A percentile compares a stretch with the other conserved stretches of the same genome.
Evolutionary conservation across 2,888 invertebrate species (phyloP).

Genomic region (Belgica antarctica): DNA sequence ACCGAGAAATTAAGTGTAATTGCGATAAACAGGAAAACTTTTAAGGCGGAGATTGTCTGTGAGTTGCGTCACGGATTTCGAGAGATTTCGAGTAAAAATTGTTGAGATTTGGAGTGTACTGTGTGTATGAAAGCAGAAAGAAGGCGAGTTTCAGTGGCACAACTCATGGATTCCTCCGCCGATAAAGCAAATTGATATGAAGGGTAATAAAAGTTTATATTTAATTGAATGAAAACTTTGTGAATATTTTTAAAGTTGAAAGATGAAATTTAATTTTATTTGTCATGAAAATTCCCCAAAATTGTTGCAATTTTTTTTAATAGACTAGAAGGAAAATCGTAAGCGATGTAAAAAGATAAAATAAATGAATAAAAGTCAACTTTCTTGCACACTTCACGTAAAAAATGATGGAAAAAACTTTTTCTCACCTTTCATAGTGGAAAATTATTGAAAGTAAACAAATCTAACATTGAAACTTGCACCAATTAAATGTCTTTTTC

Average conservation of each 20-base stretch:
- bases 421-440: constrained; percentile 15
- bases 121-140: constrained; percentile 1
- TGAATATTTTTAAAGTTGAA: background rate
- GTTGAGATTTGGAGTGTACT: no score
- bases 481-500: constrained; percentile 32
- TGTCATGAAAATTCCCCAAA: constrained; percentile 8
- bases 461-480: constrained; percentile 19
- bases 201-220: background rate
- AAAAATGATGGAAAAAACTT: background rate
- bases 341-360: constrained; percentile 14
- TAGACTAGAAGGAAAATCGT: constrained; percentile 20
- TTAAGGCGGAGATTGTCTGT: background rate
- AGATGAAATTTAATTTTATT: background rate
- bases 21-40: background rate
- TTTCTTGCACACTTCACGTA: constrained; percentile 12
- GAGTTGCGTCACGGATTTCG: background rate
- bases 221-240: constrained; percentile 13
- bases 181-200: constrained; percentile 4
- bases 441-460: constrained; percentile 12
- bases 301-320: constrained; percentile 19
- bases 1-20: background rate
- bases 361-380: background rate
- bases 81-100: background rate
- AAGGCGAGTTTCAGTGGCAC: no score
- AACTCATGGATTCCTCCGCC: no score